These are phyloP conservation scores for Accipiter cooperii DNA, from an alignment of 2,113 vertebrate genomes.

Conservation along the genomic window DNA sequence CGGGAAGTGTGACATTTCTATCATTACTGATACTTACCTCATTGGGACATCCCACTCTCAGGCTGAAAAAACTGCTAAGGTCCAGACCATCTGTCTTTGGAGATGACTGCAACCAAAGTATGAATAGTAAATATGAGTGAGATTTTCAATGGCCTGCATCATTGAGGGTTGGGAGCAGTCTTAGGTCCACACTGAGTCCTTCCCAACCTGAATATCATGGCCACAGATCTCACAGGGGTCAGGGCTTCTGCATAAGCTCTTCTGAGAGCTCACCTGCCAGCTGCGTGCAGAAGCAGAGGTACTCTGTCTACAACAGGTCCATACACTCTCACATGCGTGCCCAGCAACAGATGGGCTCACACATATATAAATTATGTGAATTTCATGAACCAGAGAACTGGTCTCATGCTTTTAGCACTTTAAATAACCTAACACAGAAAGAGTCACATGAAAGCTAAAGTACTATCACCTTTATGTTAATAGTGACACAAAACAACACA, in stretches of 20 bases:
- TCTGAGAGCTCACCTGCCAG: neutral
- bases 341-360: neutral
- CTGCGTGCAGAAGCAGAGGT: neutral
- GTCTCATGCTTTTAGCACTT: neutral
- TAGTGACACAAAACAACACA: neutral
- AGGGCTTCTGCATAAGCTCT: neutral
- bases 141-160: neutral
- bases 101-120: neutral
- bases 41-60: neutral
- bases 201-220: neutral
- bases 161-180: neutral
- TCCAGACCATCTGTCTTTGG: neutral
- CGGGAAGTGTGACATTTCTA: neutral
- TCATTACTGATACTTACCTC: neutral
- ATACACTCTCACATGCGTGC: accelerated
- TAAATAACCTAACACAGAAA: neutral
- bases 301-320: neutral
- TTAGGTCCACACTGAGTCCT: neutral
- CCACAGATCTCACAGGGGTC: neutral
- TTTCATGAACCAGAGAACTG: neutral
- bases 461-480: neutral
- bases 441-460: neutral
- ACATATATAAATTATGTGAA: accelerated
- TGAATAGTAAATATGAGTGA: neutral
- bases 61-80: neutral